Conservation (phyloP, 2,113 vertebrate species). For the Hystrix brachyura region DNA sequence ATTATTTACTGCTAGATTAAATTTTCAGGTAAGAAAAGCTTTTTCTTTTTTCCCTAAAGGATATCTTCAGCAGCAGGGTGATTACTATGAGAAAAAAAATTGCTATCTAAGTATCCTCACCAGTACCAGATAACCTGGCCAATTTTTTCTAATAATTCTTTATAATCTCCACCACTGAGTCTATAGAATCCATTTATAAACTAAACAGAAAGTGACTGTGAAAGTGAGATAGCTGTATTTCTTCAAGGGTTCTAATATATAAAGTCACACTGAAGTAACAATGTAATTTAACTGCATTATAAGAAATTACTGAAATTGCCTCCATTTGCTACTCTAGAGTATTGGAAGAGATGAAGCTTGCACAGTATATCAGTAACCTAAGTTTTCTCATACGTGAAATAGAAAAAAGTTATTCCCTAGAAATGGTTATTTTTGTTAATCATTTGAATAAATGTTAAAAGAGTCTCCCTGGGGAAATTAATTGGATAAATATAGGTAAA, state of each 20-base stretch:
- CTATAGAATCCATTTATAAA: conserved; percentile 30
- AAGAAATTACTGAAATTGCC: conserved; percentile 60
- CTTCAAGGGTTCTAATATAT: conserved; percentile 37
- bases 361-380: neutral
- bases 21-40: conserved; percentile 11
- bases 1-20: neutral
- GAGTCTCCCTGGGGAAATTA: neutral
- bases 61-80: neutral
- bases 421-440: conserved; percentile 6
- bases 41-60: conserved; percentile 21
- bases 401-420: neutral
- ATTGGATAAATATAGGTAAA: conserved; percentile 18
- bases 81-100: neutral
- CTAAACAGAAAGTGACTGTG: conserved; percentile 13
- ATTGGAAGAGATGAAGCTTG: conserved; percentile 15
- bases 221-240: conserved; percentile 54
- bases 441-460: neutral
- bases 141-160: conserved; percentile 60
- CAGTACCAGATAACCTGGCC: neutral
- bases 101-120: neutral
- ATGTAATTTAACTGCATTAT: conserved; percentile 48
- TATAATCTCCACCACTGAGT: neutral
- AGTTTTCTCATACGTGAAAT: conserved; percentile 13
- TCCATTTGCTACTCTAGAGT: neutral
- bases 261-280: conserved; percentile 42